Evolutionary conservation across 2,888 invertebrate genomes (phyloP).

Genomic region (Peribatodes rhomboidaria): DNA sequence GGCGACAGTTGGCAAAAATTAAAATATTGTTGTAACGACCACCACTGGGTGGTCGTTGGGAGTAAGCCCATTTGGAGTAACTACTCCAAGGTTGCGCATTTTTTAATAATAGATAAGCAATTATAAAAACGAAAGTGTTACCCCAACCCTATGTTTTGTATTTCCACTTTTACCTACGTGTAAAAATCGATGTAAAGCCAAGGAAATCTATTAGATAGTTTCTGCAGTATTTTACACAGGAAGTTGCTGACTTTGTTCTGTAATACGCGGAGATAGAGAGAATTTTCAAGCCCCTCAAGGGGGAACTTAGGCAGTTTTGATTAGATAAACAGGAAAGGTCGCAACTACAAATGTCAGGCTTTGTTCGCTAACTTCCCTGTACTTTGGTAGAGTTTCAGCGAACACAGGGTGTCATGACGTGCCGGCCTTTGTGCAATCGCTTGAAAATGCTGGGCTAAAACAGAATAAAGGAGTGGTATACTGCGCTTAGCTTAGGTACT

Average conservation of each 20-base stretch:
- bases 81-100: background rate
- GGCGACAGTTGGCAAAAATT: no score
- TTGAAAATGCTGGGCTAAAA: slow-evolving; percentile 2
- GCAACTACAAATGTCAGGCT: slow-evolving; percentile 13
- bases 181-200: background rate
- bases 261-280: background rate
- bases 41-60: no score
- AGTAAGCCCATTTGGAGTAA: background rate
- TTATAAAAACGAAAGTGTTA: background rate
- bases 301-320: slow-evolving; percentile 11
- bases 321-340: slow-evolving; percentile 17
- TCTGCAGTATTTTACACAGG: background rate
- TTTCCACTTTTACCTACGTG: background rate
- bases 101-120: background rate
- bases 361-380: slow-evolving; percentile 9
- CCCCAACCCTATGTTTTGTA: background rate
- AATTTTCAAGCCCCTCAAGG: slow-evolving; percentile 1
- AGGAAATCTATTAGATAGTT: background rate
- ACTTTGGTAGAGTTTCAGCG: background rate
- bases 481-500: background rate
- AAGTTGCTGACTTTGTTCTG: background rate
- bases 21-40: no score
- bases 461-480: background rate
- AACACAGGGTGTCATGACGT: slow-evolving; percentile 9
- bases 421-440: slow-evolving; percentile 22